Conservation (phyloP, 2,797 vertebrate species). For the Rhodeus uyekii region DNA sequence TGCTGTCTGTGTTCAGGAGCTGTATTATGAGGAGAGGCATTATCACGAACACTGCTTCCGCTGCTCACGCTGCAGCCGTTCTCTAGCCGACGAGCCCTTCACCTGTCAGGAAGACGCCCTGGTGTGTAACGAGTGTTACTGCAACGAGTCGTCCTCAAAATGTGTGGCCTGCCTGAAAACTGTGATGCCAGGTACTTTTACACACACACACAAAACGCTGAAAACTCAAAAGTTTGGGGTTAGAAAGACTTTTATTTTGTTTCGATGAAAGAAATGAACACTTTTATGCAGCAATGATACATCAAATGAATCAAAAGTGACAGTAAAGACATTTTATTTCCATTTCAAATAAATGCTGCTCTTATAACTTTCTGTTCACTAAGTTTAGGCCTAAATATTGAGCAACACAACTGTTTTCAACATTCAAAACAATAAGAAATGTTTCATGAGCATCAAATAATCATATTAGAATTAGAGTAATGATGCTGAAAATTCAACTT, state of each 20-base stretch:
- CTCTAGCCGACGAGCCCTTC: slow-evolving; percentile 91
- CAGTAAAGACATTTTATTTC: neutral
- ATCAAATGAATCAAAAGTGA: neutral
- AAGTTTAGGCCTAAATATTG: neutral
- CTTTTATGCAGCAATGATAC: neutral
- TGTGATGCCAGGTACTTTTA: slow-evolving; percentile 91
- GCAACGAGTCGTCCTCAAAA: slow-evolving; percentile 94
- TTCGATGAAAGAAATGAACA: too few relatives aligned
- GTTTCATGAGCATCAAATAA: neutral
- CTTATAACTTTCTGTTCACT: neutral
- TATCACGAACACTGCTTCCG: slow-evolving; percentile 98
- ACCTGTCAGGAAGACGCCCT: slow-evolving; percentile 92
- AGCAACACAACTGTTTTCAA: too few relatives aligned
- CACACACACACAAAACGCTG: neutral
- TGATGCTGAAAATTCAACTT: neutral
- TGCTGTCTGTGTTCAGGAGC: slow-evolving; percentile 79
- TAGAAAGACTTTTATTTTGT: too few relatives aligned
- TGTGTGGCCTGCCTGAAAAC: slow-evolving; percentile 93
- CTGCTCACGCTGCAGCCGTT: slow-evolving; percentile 93
- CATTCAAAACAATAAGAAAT: neutral
- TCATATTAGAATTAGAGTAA: neutral
- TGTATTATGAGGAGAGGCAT: slow-evolving; percentile 94
- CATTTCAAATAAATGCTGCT: neutral
- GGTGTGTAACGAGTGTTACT: slow-evolving; percentile 97
- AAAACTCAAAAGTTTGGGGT: neutral